These are phyloP conservation scores for Semnornis frantzii DNA, from an alignment of 2,113 vertebrate species.

Conservation along the genomic window DNA sequence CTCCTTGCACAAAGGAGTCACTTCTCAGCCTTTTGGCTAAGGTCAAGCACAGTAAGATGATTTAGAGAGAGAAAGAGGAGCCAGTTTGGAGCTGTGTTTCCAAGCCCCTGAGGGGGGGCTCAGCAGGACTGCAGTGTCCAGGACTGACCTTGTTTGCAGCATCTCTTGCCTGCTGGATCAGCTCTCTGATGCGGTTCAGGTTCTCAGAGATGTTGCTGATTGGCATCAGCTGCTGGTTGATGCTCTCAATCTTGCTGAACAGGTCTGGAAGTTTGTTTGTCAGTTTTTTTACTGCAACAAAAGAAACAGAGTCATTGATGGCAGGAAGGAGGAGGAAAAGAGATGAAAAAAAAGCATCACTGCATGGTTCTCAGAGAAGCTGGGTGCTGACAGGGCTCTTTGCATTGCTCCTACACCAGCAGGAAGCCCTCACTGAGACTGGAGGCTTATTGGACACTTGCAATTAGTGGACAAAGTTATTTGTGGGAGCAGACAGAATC, in stretches of 20 bases:
- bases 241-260: conserved; percentile 85
- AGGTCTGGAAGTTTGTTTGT: conserved; percentile 87
- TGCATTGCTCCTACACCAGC: not conserved
- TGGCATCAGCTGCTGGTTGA: conserved; percentile 83
- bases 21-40: too few species aligned
- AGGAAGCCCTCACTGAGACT: not conserved
- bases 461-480: not conserved
- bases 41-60: not conserved
- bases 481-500: not conserved
- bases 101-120: not conserved
- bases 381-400: not conserved
- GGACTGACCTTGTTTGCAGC: conserved; percentile 90
- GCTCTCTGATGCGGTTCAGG: conserved; percentile 88
- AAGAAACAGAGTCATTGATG: not conserved
- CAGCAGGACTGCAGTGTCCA: not conserved
- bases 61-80: not conserved
- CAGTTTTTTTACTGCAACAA: conserved; percentile 84
- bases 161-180: conserved; percentile 92
- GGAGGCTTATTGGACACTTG: not conserved
- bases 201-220: conserved; percentile 88
- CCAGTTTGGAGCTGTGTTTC: too few species aligned
- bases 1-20: too few species aligned
- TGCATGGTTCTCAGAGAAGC: not conserved
- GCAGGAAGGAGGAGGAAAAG: not conserved
- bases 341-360: not conserved